phyloP scores from a whole-genome alignment of 2,888 invertebrate species.

The Cheiracanthium punctorium region DNA sequence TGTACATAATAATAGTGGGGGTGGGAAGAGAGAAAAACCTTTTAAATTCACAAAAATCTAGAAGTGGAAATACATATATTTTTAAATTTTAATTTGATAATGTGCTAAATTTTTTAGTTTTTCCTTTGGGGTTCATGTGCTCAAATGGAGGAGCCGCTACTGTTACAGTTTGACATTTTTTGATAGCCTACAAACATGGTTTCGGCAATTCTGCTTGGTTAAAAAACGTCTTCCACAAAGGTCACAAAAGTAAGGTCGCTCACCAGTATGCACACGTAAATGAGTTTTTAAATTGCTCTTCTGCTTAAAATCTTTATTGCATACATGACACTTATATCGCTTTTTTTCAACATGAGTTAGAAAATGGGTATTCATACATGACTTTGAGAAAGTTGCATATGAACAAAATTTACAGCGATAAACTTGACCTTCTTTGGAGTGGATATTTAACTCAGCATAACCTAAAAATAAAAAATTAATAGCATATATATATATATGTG shows the following conservation, averaged over 20 bases:
- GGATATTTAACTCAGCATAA: not conserved
- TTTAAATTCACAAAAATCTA: no score
- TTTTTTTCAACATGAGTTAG: conserved; percentile 1
- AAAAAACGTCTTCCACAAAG: conserved; percentile 3
- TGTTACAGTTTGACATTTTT: not conserved
- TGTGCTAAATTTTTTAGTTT: no score
- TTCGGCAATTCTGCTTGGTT: not conserved
- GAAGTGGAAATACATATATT: no score
- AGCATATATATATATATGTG: not conserved
- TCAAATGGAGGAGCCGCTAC: no score
- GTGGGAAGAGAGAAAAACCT: no score
- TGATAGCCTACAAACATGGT: not conserved
- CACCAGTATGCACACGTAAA: conserved; percentile 1
- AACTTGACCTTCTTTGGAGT: not conserved
- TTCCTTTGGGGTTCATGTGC: no score
- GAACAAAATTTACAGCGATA: not conserved
- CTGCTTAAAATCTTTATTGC: not conserved
- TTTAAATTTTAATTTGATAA: no score
- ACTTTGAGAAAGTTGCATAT: not conserved
- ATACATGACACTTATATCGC: conserved; percentile 5
- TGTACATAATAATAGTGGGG: no score
- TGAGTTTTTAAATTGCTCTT: not conserved
- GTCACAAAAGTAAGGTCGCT: conserved; percentile 5
- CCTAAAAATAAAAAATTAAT: not conserved
- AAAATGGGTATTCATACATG: not conserved